These are phyloP conservation scores for Agrotis puta DNA, from an alignment of 2,888 invertebrate species.

Conservation along the genomic window DNA sequence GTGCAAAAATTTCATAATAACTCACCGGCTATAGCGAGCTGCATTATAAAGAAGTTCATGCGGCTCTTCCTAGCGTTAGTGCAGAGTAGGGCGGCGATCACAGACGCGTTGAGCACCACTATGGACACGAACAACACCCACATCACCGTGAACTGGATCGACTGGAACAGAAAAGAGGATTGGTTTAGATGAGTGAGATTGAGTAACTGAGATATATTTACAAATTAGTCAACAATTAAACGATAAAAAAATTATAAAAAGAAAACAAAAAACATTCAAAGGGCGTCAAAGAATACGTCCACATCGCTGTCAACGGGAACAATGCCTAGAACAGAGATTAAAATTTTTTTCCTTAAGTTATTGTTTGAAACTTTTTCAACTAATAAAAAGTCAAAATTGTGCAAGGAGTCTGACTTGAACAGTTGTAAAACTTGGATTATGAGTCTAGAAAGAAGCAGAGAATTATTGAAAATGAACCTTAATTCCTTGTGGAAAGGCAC, in stretches of 20 bases:
- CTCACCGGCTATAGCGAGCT: slow-evolving; percentile 97
- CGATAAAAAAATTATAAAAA: too few relatives aligned
- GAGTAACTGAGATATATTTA: neutral
- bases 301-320: too few relatives aligned
- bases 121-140: slow-evolving; percentile 96
- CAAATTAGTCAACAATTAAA: too few relatives aligned
- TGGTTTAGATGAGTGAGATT: neutral
- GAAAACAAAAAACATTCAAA: too few relatives aligned
- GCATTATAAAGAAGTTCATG: slow-evolving; percentile 99
- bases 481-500: too few relatives aligned
- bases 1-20: neutral
- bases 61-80: slow-evolving; percentile 96
- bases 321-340: too few relatives aligned
- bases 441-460: too few relatives aligned
- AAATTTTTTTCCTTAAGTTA: too few relatives aligned
- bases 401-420: too few relatives aligned
- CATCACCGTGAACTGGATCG: slow-evolving; percentile 96
- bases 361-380: neutral
- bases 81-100: slow-evolving; percentile 95
- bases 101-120: slow-evolving; percentile 96
- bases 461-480: too few relatives aligned
- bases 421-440: too few relatives aligned
- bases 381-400: neutral
- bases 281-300: too few relatives aligned
- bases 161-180: slow-evolving; percentile 88